phyloP scores from a whole-genome alignment of 30 jellyfish, hydroid and myxozoan species.

The Turritopsis rubra region DNA sequence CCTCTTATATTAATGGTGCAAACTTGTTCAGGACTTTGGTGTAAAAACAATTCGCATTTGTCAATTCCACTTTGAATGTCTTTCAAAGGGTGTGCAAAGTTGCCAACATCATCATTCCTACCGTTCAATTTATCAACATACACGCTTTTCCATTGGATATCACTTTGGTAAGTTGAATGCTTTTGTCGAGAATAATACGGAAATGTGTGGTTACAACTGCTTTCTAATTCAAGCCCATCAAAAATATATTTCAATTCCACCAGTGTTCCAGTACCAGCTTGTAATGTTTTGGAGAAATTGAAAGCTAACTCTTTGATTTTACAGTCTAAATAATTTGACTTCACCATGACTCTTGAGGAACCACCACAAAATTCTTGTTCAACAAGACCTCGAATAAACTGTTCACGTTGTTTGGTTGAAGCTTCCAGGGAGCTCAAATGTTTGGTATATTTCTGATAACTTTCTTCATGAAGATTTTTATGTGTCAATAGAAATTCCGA shows the following conservation, averaged over 20 bases:
- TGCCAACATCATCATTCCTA: conserved; percentile 32
- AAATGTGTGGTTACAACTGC: conserved; percentile 40
- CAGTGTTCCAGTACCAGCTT: conserved; percentile 20
- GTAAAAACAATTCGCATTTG: conserved; percentile 34
- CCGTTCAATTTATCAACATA: conserved; percentile 56
- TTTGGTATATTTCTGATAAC: background rate
- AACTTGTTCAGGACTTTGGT: background rate
- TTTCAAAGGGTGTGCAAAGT: conserved; percentile 41
- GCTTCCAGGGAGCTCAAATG: background rate
- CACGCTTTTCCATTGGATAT: conserved; percentile 9
- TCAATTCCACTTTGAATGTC: conserved; percentile 52
- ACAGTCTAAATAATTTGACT: conserved; percentile 48
- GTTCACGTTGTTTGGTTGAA: background rate
- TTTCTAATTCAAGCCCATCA: conserved; percentile 71
- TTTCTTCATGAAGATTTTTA: background rate
- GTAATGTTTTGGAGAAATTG: conserved; percentile 43
- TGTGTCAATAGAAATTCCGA: background rate
- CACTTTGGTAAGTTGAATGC: conserved; percentile 11
- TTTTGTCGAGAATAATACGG: conserved; percentile 16
- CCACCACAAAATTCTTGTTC: background rate
- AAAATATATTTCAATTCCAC: conserved; percentile 39
- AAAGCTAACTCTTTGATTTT: conserved; percentile 66
- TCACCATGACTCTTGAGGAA: background rate
- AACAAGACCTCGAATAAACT: background rate
- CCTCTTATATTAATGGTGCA: conserved; percentile 19